Percentiles rank a stretch among this genome's conserved stretches.
Conservation (phyloP, 2,888 invertebrate species). For the Allolobophora icterica region DNA sequence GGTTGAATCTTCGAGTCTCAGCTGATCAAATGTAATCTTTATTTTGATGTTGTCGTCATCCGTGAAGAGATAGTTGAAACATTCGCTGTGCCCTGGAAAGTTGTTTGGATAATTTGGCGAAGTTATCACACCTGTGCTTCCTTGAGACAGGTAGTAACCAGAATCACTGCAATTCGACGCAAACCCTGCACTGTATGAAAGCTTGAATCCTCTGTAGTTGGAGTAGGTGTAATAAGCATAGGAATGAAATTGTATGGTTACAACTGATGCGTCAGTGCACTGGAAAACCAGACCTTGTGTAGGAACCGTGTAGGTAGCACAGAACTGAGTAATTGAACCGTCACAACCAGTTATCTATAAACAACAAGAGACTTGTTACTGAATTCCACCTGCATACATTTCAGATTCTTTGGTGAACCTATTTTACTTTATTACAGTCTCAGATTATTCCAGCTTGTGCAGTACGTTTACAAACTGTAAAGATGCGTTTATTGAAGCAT, state of each 20-base stretch:
- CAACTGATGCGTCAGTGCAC: not conserved
- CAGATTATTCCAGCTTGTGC: too few relatives aligned
- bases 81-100: not conserved
- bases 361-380: not conserved
- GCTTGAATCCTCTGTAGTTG: not conserved
- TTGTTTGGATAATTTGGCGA: not conserved
- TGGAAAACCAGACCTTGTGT: not conserved
- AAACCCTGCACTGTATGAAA: not conserved
- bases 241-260: not conserved
- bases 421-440: too few relatives aligned
- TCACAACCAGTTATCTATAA: not conserved
- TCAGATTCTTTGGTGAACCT: too few relatives aligned
- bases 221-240: not conserved
- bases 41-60: not conserved
- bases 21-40: not conserved
- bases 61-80: conserved; percentile 20
- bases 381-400: too few relatives aligned
- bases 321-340: not conserved
- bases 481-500: too few relatives aligned
- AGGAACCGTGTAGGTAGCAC: not conserved
- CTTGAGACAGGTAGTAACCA: not conserved
- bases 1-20: not conserved
- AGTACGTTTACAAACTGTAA: not conserved
- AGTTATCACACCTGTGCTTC: not conserved
- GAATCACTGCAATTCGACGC: not conserved